These are phyloP conservation scores for Coturnix japonica DNA, from an alignment of 2,113 vertebrate genomes.

Conservation along the genomic window DNA sequence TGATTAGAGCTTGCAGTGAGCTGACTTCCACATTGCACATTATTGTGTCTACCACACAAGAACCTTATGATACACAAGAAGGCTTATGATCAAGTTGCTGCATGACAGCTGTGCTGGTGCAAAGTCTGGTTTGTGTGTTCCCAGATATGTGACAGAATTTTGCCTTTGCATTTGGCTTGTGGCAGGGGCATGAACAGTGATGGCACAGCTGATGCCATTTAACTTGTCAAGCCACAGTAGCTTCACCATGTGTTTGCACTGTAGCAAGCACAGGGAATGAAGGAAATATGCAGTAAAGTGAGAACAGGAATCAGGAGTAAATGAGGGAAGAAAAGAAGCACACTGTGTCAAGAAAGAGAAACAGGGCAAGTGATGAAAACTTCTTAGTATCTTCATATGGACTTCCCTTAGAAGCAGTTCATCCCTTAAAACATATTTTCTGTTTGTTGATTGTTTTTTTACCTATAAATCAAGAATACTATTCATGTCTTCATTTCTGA, in stretches of 20 bases:
- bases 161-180: neutral
- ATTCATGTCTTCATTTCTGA: neutral
- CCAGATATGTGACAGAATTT: neutral
- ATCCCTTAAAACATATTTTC: neutral
- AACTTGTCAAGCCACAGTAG: neutral
- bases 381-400: neutral
- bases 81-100: neutral
- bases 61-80: neutral
- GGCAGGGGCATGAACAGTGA: neutral
- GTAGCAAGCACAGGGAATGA: neutral
- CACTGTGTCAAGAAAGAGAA: neutral
- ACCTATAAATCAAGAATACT: neutral
- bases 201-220: neutral
- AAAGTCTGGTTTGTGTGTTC: neutral
- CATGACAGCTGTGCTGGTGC: neutral
- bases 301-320: neutral
- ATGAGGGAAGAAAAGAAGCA: neutral
- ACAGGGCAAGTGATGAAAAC: neutral
- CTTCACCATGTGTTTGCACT: neutral
- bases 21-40: neutral
- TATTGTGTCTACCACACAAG: fast-evolving
- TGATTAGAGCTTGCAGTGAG: neutral
- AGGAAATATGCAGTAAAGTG: neutral
- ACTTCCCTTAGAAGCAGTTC: neutral
- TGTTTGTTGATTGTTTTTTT: neutral